Percentiles rank a stretch among this genome's conserved stretches.
phyloP scores from a whole-genome alignment of 1,140 invertebrate species.

The Chrysopa pallens region DNA sequence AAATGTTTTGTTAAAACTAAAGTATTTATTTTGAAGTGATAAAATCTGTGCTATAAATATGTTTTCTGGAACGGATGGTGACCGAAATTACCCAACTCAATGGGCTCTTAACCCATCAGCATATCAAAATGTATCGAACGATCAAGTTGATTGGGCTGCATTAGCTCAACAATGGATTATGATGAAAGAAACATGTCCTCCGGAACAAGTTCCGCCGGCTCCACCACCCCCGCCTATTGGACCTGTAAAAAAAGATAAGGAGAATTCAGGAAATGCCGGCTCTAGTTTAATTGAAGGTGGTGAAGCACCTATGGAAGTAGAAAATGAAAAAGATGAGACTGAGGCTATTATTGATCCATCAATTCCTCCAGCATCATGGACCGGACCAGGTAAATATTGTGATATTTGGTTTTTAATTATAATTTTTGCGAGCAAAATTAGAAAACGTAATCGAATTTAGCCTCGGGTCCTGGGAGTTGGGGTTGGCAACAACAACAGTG shows the following conservation, averaged over 20 bases:
- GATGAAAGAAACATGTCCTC: conserved; percentile 65
- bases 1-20: too few relatives aligned
- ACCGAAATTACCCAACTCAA: conserved; percentile 41
- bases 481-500: conserved; percentile 20
- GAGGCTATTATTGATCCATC: conserved; percentile 4
- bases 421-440: conserved; percentile 31
- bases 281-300: conserved; percentile 34
- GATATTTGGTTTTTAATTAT: conserved; percentile 1
- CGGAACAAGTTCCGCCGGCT: conserved; percentile 25
- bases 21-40: too few relatives aligned
- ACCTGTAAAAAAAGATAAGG: conserved; percentile 9
- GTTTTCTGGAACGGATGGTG: conserved; percentile 22
- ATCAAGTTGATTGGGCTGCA: conserved; percentile 82
- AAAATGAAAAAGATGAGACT: conserved; percentile 40
- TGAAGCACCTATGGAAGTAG: conserved; percentile 73
- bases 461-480: conserved; percentile 16
- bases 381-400: neutral
- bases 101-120: conserved; percentile 55
- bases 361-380: conserved; percentile 15
- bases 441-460: conserved; percentile 40
- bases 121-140: conserved; percentile 28
- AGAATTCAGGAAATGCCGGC: conserved; percentile 9
- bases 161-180: conserved; percentile 95
- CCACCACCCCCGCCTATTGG: conserved; percentile 28
- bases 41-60: conserved; percentile 7